Conservation (phyloP, 2,113 vertebrate species). For the Ginglymostoma cirratum region DNA sequence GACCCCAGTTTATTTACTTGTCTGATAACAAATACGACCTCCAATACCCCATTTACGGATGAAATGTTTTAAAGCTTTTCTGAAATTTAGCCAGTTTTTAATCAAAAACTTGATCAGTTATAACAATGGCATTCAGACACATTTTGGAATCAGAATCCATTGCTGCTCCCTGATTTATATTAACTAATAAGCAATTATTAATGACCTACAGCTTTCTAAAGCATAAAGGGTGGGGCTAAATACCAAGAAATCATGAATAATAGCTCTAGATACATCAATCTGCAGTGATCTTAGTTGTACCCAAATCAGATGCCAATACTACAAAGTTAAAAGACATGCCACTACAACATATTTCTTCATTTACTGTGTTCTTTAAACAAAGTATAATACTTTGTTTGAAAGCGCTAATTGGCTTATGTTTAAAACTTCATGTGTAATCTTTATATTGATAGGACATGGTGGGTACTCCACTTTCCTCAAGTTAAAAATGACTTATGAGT, state of each 20-base stretch:
- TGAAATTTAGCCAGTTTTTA: slow-evolving; percentile 28
- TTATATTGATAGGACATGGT: neutral
- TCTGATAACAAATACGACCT: neutral
- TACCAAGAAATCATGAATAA: neutral
- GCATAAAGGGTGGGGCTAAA: neutral
- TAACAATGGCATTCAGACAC: neutral
- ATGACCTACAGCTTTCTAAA: neutral
- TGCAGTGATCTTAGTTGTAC: neutral
- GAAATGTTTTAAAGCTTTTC: slow-evolving; percentile 20
- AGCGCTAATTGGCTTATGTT: neutral
- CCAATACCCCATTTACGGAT: neutral
- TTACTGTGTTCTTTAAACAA: neutral
- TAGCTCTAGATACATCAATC: neutral
- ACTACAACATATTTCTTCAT: neutral
- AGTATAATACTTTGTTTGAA: neutral
- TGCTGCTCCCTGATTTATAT: neutral
- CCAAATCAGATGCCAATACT: neutral
- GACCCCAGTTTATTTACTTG: neutral
- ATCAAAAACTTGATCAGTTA: neutral
- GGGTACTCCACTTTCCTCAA: neutral
- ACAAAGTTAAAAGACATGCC: neutral
- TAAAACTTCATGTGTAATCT: neutral
- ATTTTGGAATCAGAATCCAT: neutral
- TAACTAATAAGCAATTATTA: neutral
- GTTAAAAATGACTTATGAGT: neutral